Conservation (phyloP, 2,888 invertebrate species). For the Drymonia ruficornis region DNA sequence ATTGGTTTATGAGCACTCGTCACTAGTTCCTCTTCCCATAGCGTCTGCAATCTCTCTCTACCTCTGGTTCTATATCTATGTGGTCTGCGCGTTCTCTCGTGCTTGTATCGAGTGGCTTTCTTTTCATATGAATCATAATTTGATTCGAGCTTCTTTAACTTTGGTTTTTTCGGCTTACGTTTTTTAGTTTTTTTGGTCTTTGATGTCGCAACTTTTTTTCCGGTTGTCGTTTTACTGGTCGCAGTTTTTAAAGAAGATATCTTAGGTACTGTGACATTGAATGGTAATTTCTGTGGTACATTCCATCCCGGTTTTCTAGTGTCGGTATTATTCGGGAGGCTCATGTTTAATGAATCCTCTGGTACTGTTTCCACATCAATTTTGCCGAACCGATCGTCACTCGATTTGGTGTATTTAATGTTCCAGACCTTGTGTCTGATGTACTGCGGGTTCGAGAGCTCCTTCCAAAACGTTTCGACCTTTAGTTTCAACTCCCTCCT, state of each 20-base stretch:
- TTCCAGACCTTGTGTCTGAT: conserved; percentile 1
- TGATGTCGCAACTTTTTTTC: not conserved
- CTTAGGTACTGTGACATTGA: not conserved
- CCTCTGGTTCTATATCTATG: not conserved
- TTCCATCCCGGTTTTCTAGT: not conserved
- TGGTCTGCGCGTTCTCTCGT: not conserved
- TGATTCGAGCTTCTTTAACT: not conserved
- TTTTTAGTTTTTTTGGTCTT: not conserved
- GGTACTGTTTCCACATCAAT: not conserved
- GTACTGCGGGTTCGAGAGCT: not conserved
- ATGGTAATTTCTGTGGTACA: not conserved
- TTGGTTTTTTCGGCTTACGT: not conserved
- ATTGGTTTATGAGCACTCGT: no score
- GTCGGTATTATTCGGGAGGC: not conserved
- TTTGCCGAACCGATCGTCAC: not conserved
- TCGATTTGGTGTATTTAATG: not conserved
- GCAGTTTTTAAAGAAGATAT: not conserved
- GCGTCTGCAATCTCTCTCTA: not conserved
- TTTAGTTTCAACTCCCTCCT: conserved; percentile 35
- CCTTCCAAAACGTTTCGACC: conserved; percentile 4
- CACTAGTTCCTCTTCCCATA: not conserved
- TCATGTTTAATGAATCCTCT: not conserved
- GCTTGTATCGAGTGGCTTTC: not conserved
- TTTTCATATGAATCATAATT: not conserved
- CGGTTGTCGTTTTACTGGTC: no score